Evolutionary conservation across 2,797 vertebrate species (phyloP).

Genomic region (Dendrocincla fuliginosa): DNA sequence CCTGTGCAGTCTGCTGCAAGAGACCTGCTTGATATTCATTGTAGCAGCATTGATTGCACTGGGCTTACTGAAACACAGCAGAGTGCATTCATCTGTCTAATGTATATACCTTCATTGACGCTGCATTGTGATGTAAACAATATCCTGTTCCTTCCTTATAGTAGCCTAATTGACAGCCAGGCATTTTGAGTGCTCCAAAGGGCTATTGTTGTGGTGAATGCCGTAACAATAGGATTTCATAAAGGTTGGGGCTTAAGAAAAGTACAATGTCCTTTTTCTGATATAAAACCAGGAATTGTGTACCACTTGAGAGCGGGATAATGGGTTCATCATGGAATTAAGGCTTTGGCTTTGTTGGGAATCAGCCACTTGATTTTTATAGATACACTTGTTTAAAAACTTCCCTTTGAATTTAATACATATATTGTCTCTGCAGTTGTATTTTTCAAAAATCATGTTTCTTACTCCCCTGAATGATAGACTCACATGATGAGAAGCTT

Average conservation of each 20-base stretch:
- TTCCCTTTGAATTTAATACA: neutral
- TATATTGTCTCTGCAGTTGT: neutral
- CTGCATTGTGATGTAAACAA: slow-evolving; percentile 52
- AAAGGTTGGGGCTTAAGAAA: slow-evolving; percentile 26
- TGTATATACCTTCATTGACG: slow-evolving; percentile 62
- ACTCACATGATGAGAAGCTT: neutral
- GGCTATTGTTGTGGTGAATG: slow-evolving; percentile 47
- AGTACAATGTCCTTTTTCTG: slow-evolving; percentile 36
- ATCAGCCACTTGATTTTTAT: neutral
- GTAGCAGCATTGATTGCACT: neutral
- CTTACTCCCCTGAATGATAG: neutral
- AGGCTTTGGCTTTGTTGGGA: neutral
- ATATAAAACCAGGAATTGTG: slow-evolving; percentile 17
- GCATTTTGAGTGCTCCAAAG: slow-evolving; percentile 23
- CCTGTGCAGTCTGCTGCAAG: neutral
- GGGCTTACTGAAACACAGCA: neutral
- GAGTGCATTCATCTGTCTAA: slow-evolving; percentile 58
- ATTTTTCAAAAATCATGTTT: neutral
- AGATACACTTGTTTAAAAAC: neutral
- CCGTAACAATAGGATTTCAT: slow-evolving; percentile 55
- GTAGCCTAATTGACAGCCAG: slow-evolving; percentile 56
- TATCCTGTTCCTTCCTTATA: slow-evolving; percentile 38
- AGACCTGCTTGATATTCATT: slow-evolving; percentile 61
- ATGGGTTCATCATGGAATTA: neutral
- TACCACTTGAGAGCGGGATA: neutral